Base-by-base conservation (phyloP, 1,140 invertebrate genomes). In the Kradibia gibbosae region DNA sequence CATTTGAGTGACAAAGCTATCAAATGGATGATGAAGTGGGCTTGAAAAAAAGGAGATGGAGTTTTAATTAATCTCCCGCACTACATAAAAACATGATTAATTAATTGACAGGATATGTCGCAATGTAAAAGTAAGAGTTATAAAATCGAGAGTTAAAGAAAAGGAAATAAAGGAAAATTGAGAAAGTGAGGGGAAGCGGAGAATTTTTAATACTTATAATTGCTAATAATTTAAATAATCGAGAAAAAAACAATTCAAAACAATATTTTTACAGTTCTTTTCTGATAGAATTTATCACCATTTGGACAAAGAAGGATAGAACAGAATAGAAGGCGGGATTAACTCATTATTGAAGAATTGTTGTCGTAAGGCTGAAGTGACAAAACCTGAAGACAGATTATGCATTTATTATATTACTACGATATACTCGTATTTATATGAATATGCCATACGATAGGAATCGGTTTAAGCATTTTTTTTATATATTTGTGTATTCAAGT, bases 1-100 rank as follows among this genome's bases (percentile, higher is more conserved):
- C n/a, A n/a, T 17, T 48, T 20, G 50, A 53, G 15, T 8, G 13
- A 45, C 42, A 45, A 45, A 45, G 13, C 5, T 8, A 45, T 45
- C 5, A 20, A 53, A 11, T 53, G 50, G 45, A 48, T 7, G 45
- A 7, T 48, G 17, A 7, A 20, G 50, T 53, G 50, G 3, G 50
- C 3, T 11, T 11, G 4, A 57, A 53, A 20, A 48, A 11, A 28
- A 31, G 25, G 5, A 11, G 8, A 13, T 11, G 55, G 17, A 45
- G 17, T 48, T 22, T 25, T 28, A 60, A 65, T 65, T 25, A 36
- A 15, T 60, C 28, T 74, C 28, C 65, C 48, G 45, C 50, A 11
- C 31, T 67, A 36, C 34, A 45, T 79, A 79, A 79, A 57, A 36
- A 72, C 77, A 36, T 79, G n/a, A n/a, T 79, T 72, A 71, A 79